Conservation (phyloP, 2,113 vertebrate genomes). For the Picathartes gymnocephalus region DNA sequence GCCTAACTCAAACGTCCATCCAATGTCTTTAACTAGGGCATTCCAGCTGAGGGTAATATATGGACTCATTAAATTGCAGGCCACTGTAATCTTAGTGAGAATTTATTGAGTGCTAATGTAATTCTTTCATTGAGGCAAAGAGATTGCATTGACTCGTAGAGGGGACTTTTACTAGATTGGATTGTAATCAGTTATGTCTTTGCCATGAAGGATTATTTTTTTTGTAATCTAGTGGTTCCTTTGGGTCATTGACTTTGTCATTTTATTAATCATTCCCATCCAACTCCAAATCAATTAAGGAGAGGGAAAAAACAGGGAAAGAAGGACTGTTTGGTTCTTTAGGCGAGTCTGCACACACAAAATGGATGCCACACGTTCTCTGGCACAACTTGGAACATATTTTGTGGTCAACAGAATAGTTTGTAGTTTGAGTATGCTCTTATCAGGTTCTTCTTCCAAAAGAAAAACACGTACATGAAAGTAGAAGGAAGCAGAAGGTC, state of each 20-base stretch:
- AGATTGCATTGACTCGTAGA: constrained; percentile 74
- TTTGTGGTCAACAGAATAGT: background rate
- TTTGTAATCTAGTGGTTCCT: constrained; percentile 72
- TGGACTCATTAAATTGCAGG: constrained; percentile 75
- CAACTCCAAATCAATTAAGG: constrained; percentile 29
- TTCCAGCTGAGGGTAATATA: constrained; percentile 68
- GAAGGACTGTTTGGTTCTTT: background rate
- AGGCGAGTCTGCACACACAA: background rate
- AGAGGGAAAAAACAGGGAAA: background rate
- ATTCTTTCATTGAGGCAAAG: constrained; percentile 76
- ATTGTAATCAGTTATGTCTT: constrained; percentile 79
- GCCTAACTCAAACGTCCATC: constrained; percentile 61
- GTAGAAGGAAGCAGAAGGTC: background rate
- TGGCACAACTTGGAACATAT: background rate
- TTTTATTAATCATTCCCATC: constrained; percentile 72
- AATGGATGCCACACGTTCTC: background rate
- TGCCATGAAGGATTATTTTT: constrained; percentile 54
- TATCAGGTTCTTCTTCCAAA: background rate
- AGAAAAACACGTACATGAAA: background rate
- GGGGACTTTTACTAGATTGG: constrained; percentile 78
- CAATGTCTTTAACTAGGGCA: constrained; percentile 60
- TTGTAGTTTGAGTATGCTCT: background rate
- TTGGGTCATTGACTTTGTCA: constrained; percentile 68
- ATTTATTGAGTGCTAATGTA: constrained; percentile 79
- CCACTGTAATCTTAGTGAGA: constrained; percentile 73